phyloP scores from a whole-genome alignment of 1,140 invertebrate genomes.

The Pachypsylla venusta region DNA sequence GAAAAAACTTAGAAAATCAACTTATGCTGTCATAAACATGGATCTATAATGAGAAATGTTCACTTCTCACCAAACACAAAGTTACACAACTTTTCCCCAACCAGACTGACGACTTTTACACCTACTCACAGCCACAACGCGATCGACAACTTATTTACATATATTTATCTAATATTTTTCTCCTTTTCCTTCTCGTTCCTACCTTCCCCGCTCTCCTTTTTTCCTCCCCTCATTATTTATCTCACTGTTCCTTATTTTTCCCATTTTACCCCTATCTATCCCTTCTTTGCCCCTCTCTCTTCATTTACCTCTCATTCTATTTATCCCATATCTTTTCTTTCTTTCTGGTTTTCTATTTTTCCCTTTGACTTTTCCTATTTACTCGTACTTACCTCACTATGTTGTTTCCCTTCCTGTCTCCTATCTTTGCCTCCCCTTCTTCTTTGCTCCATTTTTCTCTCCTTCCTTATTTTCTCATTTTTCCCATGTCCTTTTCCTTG shows the following conservation, averaged over 20 bases:
- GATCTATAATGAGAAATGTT: too few species aligned
- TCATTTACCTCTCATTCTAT: neutral
- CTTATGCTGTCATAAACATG: too few species aligned
- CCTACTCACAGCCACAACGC: too few species aligned
- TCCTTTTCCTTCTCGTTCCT: neutral
- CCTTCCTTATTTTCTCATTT: neutral
- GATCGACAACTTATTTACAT: too few species aligned
- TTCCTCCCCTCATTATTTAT: neutral
- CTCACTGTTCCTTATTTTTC: neutral
- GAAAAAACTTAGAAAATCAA: too few species aligned
- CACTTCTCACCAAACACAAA: too few species aligned
- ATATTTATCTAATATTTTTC: neutral
- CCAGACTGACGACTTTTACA: too few species aligned
- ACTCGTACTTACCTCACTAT: neutral
- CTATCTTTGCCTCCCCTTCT: neutral
- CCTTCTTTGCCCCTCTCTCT: neutral
- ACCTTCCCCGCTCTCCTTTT: neutral
- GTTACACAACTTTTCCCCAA: too few species aligned
- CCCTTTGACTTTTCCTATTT: neutral
- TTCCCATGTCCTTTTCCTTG: neutral
- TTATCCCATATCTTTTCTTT: neutral
- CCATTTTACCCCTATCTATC: neutral
- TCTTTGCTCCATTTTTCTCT: neutral
- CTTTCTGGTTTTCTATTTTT: neutral
- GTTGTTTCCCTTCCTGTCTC: neutral